Percentiles rank a stretch among this genome's conserved stretches.
Evolutionary conservation across 2,797 vertebrate species (phyloP).

Genomic region (Arremon aurantiirostris): DNA sequence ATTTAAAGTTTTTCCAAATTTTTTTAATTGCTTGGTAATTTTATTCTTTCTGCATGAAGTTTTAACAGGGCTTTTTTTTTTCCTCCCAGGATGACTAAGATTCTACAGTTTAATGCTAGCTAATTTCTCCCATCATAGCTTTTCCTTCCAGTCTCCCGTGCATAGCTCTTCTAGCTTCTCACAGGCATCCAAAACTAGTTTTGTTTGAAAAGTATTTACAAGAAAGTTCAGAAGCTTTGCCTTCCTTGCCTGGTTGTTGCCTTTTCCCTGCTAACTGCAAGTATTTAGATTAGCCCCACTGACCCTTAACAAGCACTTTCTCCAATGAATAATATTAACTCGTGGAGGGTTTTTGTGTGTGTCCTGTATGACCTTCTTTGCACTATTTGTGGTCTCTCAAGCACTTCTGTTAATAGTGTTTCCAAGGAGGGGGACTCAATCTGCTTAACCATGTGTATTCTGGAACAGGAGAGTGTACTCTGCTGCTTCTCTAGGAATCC

Average conservation of each 20-base stretch:
- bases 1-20: not conserved
- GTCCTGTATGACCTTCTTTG: not conserved
- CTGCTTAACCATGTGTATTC: not conserved
- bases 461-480: not conserved
- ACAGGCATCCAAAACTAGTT: not conserved
- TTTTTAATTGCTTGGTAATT: not conserved
- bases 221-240: not conserved
- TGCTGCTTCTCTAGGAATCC: not conserved
- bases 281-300: not conserved
- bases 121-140: not conserved
- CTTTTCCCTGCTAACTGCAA: not conserved
- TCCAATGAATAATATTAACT: not conserved
- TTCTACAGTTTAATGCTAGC: not conserved
- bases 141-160: not conserved
- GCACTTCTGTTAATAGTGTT: not conserved
- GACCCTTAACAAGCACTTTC: not conserved
- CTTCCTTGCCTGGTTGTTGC: not conserved
- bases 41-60: not conserved
- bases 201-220: not conserved
- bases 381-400: not conserved
- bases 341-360: not conserved
- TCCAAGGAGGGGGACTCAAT: not conserved
- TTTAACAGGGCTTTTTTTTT: not conserved
- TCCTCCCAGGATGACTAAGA: not conserved
- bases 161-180: not conserved